Conservation (phyloP, 2,113 vertebrate species). For the Malurus cyaneus region DNA sequence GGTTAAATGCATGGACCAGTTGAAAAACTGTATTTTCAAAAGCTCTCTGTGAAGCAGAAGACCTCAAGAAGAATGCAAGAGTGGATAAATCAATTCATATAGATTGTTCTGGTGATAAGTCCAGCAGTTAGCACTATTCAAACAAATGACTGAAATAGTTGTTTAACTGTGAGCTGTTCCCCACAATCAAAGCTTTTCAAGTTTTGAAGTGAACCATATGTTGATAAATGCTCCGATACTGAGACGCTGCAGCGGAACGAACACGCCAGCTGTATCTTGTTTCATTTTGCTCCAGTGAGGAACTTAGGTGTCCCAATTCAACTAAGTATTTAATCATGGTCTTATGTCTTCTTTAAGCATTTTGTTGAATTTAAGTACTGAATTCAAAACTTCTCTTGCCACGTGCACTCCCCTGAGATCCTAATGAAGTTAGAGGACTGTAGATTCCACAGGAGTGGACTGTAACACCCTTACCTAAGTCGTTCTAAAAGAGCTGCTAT, state of each 20-base stretch:
- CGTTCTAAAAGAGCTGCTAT: background rate
- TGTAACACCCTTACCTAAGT: fast-evolving
- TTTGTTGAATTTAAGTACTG: background rate
- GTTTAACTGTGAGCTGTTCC: background rate
- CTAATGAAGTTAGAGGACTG: background rate
- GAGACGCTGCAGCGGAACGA: background rate
- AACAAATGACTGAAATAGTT: background rate
- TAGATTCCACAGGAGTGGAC: background rate
- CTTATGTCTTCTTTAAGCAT: background rate
- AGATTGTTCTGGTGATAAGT: background rate
- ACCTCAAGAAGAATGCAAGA: conserved; percentile 3
- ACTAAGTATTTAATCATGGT: background rate
- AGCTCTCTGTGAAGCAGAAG: conserved; percentile 22
- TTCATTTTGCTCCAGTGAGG: background rate
- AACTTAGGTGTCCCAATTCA: background rate
- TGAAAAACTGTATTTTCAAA: conserved; percentile 10
- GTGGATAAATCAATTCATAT: background rate
- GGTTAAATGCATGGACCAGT: background rate
- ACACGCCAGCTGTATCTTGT: background rate
- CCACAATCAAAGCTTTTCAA: background rate
- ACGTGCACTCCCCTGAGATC: fast-evolving
- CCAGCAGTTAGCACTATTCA: background rate
- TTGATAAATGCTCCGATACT: conserved; percentile 4
- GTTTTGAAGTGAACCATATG: background rate
- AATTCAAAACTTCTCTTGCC: background rate